phyloP scores from a whole-genome alignment of 2,888 invertebrate genomes.

The Nemoura dubitans region DNA sequence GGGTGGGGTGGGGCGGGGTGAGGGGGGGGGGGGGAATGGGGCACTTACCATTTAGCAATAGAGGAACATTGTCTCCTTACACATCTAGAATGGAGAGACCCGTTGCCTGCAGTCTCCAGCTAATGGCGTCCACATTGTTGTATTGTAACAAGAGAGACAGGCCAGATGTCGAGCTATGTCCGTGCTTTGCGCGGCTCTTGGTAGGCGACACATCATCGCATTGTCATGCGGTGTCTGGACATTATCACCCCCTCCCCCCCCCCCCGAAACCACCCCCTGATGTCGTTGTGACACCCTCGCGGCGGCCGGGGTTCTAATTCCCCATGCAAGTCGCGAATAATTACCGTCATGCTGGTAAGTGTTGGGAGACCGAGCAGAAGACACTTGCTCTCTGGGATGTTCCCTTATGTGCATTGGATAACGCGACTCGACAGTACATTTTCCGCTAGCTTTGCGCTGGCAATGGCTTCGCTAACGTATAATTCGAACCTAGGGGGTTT shows the following conservation, averaged over 20 bases:
- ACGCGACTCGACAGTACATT: neutral
- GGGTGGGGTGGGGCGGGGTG: too few species aligned
- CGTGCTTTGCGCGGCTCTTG: neutral
- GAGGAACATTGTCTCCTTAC: neutral
- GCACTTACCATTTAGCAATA: neutral
- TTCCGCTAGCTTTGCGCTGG: neutral
- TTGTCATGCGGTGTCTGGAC: constrained; percentile 16
- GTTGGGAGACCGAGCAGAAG: neutral
- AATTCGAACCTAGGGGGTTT: neutral
- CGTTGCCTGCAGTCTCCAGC: neutral
- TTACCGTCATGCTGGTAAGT: neutral
- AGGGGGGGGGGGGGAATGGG: neutral
- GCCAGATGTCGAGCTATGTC: constrained; percentile 4
- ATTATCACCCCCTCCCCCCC: constrained; percentile 21
- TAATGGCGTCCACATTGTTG: neutral
- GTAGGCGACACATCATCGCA: neutral
- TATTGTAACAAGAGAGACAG: neutral
- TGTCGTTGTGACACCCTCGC: neutral
- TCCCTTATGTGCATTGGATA: neutral
- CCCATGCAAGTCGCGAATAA: constrained; percentile 14
- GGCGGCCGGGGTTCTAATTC: neutral
- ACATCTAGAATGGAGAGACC: neutral
- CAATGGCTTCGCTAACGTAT: neutral
- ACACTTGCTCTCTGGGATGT: neutral
- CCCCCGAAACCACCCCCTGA: neutral